These are phyloP conservation scores for Caenorhabditis wallacei DNA, from an alignment of 2,888 invertebrate species.

Conservation along the genomic window DNA sequence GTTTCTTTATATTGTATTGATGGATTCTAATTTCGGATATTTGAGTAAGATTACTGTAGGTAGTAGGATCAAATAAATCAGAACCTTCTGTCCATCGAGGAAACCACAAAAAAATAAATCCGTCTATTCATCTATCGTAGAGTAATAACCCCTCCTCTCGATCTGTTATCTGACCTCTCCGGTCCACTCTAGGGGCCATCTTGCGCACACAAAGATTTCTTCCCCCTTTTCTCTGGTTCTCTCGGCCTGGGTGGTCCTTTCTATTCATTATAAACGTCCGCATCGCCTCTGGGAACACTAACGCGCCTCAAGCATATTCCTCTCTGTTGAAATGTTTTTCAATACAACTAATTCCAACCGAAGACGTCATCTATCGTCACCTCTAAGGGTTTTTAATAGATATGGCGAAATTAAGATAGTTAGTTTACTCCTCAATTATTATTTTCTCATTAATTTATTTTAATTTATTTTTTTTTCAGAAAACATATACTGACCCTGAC, in stretches of 20 bases:
- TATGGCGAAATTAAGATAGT: neutral
- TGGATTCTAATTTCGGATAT: no score
- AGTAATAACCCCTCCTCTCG: neutral
- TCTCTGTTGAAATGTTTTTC: neutral
- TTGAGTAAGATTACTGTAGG: no score
- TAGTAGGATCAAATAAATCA: no score
- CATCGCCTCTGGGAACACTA: neutral
- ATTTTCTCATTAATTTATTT: neutral
- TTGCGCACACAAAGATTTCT: neutral
- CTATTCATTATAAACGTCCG: neutral
- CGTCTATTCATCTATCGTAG: neutral
- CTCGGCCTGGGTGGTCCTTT: neutral
- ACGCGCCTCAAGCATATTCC: neutral
- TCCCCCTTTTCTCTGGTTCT: neutral
- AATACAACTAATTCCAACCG: neutral
- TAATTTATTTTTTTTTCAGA: constrained; percentile 44
- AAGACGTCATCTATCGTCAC: neutral
- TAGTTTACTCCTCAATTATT: neutral
- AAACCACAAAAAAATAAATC: neutral
- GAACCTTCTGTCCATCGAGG: no score
- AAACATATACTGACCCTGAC: constrained; percentile 45
- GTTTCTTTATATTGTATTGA: no score
- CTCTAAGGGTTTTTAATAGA: neutral
- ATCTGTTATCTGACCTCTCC: neutral
- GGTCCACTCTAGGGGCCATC: neutral